phyloP scores from a whole-genome alignment of 2,888 invertebrate species.

The Pilophorus perplexus region DNA sequence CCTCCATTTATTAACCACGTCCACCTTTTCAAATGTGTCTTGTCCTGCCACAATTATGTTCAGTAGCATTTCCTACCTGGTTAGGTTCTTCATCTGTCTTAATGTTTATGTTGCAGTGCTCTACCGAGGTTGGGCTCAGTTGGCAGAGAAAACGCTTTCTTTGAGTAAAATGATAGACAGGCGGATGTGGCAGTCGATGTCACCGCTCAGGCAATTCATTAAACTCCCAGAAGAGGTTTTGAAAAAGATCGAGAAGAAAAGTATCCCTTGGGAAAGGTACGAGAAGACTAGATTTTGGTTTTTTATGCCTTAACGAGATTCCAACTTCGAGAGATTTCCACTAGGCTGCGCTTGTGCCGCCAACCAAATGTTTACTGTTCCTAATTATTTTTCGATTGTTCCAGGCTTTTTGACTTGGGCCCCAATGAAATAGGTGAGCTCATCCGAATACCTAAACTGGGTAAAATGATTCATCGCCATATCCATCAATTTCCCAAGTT shows the following conservation, averaged over 20 bases:
- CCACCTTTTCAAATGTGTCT: too few relatives aligned
- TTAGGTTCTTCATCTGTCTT: too few relatives aligned
- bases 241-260: slow-evolving; percentile 97
- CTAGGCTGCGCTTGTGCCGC: too few relatives aligned
- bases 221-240: slow-evolving; percentile 97
- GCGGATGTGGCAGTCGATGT: slow-evolving; percentile 99
- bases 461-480: slow-evolving; percentile 93
- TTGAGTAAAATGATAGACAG: slow-evolving; percentile 99
- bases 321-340: too few relatives aligned
- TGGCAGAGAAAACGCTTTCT: slow-evolving; percentile 92
- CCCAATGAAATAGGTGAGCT: slow-evolving; percentile 97
- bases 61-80: not conserved
- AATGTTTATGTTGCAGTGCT: slow-evolving; percentile 63
- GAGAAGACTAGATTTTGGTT: not conserved
- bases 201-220: slow-evolving; percentile 91
- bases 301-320: too few relatives aligned
- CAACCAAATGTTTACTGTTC: not conserved
- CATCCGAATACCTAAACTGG: slow-evolving; percentile 83
- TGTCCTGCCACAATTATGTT: too few relatives aligned
- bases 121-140: slow-evolving; percentile 89
- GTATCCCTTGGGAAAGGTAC: slow-evolving; percentile 78
- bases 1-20: too few relatives aligned
- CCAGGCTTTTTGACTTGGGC: slow-evolving; percentile 85
- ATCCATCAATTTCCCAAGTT: slow-evolving; percentile 96
- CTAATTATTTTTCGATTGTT: slow-evolving; percentile 24